Base-by-base conservation (phyloP, 2,797 vertebrate species). In the Taeniopygia guttata region DNA sequence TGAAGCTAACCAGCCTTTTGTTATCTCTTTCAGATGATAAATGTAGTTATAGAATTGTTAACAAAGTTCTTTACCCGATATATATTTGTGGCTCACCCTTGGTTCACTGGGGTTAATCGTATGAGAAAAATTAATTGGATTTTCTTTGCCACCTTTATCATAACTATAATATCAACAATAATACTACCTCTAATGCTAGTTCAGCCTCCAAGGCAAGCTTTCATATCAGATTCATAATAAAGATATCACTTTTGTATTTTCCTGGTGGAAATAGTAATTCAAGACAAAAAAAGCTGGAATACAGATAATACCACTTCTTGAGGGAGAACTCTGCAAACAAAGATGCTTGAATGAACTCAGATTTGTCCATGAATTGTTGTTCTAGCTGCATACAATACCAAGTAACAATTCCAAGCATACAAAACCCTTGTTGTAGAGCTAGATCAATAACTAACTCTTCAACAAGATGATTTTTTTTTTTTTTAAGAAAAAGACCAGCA, bases 371-470 rank as follows among this genome's bases (percentile, higher is more conserved):
- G 20, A 42, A 69, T 56, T 79, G 46, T 48, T 92, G 25, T 64
- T 74, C 60, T 89, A 43, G 30, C 45, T 54, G 45, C 79, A 80
- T 80, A 64, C 66, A 36, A 42, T 34, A 51, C 20, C 40, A 40
- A 54, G 27, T 25, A 91, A 67, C 56, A 60, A 52, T 58, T 86
- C 52, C 45, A 70, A 90, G 70, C 67, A 70, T 16, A 62, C 27
- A 82, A 94, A 81, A 8, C 42, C 59, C 74, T 67, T 79, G 64
- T 75, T 85, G 63, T 51, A 90, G 43, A 74, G 59, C 34, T 63
- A 88, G 56, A 88, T 92, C 87, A 84, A 91, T 88, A 95, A 42
- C 59, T 9, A 66, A 5, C 36, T 82, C 66, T 93, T 93, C 89
- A 87, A 22, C 30, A 79, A 58, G 20, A 59, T 22, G 3, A 22